Percentiles rank a stretch among this genome's conserved stretches.
phyloP scores from a whole-genome alignment of 2,888 invertebrate species.

The Drosophila mulleri region DNA sequence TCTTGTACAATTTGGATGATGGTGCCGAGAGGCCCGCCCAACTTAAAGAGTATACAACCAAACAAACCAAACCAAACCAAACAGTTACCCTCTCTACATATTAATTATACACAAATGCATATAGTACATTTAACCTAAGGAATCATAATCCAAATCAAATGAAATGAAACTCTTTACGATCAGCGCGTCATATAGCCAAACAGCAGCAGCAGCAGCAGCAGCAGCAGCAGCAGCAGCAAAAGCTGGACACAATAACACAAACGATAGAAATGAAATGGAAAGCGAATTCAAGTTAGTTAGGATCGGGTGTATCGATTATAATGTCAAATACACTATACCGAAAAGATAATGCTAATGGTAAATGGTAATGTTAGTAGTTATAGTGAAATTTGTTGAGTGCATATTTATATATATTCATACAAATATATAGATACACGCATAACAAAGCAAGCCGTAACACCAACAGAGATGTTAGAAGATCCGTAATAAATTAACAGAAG shows the following conservation, averaged over 20 bases:
- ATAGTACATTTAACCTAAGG: slow-evolving; percentile 62
- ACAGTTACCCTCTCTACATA: slow-evolving; percentile 74
- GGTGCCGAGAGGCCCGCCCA: slow-evolving; percentile 12
- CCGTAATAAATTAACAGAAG: slow-evolving; percentile 42
- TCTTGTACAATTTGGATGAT: slow-evolving; percentile 67
- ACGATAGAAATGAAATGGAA: slow-evolving; percentile 28
- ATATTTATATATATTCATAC: slow-evolving; percentile 38
- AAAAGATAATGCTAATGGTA: slow-evolving; percentile 56
- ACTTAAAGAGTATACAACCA: slow-evolving; percentile 38
- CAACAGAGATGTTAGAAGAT: slow-evolving; percentile 40
- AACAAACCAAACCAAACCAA: slow-evolving; percentile 34
- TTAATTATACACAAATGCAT: slow-evolving; percentile 53
- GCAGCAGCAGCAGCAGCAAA: no score
- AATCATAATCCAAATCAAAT: slow-evolving; percentile 30
- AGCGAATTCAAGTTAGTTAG: slow-evolving; percentile 62
- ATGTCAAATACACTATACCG: slow-evolving; percentile 43
- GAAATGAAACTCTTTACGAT: slow-evolving; percentile 41
- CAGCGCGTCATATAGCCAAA: slow-evolving; percentile 30
- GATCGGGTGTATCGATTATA: slow-evolving; percentile 43
- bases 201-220: no score
- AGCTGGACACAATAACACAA: slow-evolving; percentile 49
- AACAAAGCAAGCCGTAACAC: slow-evolving; percentile 28
- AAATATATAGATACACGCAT: slow-evolving; percentile 45
- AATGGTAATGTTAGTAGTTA: slow-evolving; percentile 69
- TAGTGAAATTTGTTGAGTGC: slow-evolving; percentile 77